phyloP scores from a whole-genome alignment of 2,797 vertebrate species.

The Coluber constrictor region DNA sequence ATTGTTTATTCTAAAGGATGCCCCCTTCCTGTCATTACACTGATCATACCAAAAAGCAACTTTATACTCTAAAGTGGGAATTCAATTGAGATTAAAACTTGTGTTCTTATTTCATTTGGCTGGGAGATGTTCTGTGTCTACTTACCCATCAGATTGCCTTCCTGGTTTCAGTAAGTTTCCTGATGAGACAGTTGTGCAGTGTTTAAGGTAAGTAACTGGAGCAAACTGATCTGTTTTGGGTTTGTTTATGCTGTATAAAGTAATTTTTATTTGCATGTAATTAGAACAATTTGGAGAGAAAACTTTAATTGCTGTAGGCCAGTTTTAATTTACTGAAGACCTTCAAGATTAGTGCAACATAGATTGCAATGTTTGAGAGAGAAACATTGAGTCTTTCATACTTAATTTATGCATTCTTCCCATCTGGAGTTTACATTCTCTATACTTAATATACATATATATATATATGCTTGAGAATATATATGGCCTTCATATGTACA shows the following conservation, averaged over 20 bases:
- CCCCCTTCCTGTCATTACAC: not conserved
- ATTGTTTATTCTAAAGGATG: not conserved
- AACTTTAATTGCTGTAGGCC: not conserved
- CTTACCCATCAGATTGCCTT: not conserved
- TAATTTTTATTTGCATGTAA: not conserved
- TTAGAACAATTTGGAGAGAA: not conserved
- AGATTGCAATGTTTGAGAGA: not conserved
- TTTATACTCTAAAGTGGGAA: not conserved
- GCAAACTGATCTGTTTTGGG: not conserved
- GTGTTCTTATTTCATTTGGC: not conserved
- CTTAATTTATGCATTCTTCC: not conserved
- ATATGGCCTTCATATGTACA: not conserved
- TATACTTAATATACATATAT: not conserved
- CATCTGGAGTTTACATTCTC: not conserved
- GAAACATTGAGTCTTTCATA: not conserved
- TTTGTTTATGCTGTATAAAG: not conserved
- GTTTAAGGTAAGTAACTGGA: not conserved
- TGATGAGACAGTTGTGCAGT: not conserved
- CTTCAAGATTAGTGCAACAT: not conserved
- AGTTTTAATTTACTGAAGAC: not conserved
- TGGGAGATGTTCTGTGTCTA: not conserved
- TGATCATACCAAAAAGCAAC: not conserved
- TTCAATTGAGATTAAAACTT: not conserved
- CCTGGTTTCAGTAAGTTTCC: not conserved
- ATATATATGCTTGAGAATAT: not conserved